Conservation (phyloP, 2,797 vertebrate genomes). For the Dendrocincla fuliginosa region DNA sequence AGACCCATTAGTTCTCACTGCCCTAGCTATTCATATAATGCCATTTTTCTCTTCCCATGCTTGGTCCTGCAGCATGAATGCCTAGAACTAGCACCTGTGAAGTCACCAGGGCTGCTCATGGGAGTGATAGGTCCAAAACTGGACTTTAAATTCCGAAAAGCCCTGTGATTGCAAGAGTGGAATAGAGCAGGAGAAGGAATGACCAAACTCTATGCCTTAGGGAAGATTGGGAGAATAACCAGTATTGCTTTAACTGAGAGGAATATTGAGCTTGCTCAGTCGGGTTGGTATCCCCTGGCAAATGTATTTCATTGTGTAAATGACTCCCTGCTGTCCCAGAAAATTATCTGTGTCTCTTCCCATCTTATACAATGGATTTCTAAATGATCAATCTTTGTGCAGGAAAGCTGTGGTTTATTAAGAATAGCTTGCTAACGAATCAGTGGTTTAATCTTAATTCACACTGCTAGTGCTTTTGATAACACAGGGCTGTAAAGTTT, state of each 20-base stretch:
- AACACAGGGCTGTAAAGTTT: slow-evolving; percentile 31
- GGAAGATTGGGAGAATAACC: background rate
- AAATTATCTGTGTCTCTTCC: background rate
- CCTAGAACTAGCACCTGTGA: background rate
- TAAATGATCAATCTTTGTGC: slow-evolving; percentile 29
- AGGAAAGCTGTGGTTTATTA: background rate
- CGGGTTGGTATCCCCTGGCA: slow-evolving; percentile 29
- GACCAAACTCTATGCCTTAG: background rate
- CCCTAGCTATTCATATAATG: background rate
- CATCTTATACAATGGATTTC: slow-evolving; percentile 45
- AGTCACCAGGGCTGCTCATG: background rate
- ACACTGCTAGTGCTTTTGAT: slow-evolving; percentile 16
- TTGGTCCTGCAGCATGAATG: background rate
- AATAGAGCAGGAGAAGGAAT: background rate
- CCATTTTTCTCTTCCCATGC: background rate
- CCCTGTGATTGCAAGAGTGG: background rate
- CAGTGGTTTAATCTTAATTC: slow-evolving; percentile 37
- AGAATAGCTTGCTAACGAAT: background rate
- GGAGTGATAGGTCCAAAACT: background rate
- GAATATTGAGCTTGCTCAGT: slow-evolving; percentile 41
- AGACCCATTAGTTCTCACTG: slow-evolving; percentile 19
- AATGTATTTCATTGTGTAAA: slow-evolving; percentile 49
- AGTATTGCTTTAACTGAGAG: slow-evolving; percentile 31
- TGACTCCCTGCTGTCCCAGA: slow-evolving; percentile 26
- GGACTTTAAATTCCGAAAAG: background rate